phyloP scores from a whole-genome alignment of 2,797 vertebrate genomes.

The Gymnothorax javanicus region DNA sequence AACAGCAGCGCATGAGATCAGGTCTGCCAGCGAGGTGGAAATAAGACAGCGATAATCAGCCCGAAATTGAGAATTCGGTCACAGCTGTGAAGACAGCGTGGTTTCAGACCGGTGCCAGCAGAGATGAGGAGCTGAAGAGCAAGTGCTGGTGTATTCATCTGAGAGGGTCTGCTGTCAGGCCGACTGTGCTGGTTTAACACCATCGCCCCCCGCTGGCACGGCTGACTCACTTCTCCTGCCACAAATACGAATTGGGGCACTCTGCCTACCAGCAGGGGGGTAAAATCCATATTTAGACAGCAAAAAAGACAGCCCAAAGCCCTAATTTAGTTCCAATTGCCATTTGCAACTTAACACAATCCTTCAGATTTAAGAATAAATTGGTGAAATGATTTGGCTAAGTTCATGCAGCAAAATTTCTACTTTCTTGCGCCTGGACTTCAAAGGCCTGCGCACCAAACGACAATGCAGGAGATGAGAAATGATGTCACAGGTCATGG shows the following conservation, averaged over 20 bases:
- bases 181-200: slow-evolving; percentile 28
- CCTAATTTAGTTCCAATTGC: too few species aligned
- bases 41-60: slow-evolving; percentile 25
- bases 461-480: background rate
- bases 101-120: slow-evolving; percentile 1
- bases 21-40: background rate
- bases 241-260: slow-evolving; percentile 17
- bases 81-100: slow-evolving; percentile 23
- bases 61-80: slow-evolving; percentile 29
- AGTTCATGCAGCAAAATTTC: too few species aligned
- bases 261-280: too few species aligned
- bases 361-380: too few species aligned
- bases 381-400: too few species aligned
- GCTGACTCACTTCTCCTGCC: slow-evolving; percentile 8
- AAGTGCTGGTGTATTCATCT: slow-evolving; percentile 33
- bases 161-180: slow-evolving; percentile 21
- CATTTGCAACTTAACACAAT: too few species aligned
- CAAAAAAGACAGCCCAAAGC: too few species aligned
- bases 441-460: too few species aligned
- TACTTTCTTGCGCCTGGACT: too few species aligned
- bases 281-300: too few species aligned
- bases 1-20: background rate
- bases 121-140: slow-evolving; percentile 23
- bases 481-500: background rate
- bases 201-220: background rate